Base-by-base conservation (phyloP, 1,140 invertebrate species). In the Heliconius congener region DNA sequence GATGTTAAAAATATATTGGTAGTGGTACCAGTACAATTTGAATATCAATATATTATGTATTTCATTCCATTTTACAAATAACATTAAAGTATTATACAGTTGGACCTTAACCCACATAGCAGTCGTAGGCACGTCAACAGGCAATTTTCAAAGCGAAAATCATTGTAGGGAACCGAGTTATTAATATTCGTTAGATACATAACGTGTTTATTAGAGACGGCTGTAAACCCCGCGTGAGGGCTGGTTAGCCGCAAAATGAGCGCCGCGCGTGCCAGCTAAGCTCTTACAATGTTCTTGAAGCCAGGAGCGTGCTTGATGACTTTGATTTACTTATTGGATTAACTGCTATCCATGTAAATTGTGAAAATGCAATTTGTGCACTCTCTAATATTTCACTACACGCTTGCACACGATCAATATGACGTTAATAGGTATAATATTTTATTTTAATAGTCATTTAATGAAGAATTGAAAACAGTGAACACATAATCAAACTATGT, bases 181-280 rank as follows among this genome's bases (percentile, higher is more conserved):
- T 91, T 91, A 93, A 93, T 91, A 92, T 92, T 91, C 88, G 85
- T 91, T 90, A 90, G 86, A 82, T 84, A 83, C 83, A 86, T 86
- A 87, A 93, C 90, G 90, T 91, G 89, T 93, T 90, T 92, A 93
- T 92, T 92, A 93, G 89, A 84, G 77, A 70, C 79, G 80, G 75
- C 82, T 81, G 80, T 85, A 79, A 81, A 77, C 72, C 79, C 83
- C 80, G 83, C 79, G 84, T 83, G 83, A 80, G 79, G 82, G 83
- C 74, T 77, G 89, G 88, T 87, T 88, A 88, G 85, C 90, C 90
- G 82, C 90, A 87, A 86, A 90, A 89, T 88, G 87, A 85, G 76
- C 60, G 46, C 71, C 76, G 77, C 91, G 89, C 91, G 91, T 93
- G 91, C 83, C 87, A 83, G 70, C 80, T 86, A 84, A 90, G 86